A percentile compares a stretch with the other conserved stretches of the same genome.
Conservation (phyloP, 30 jellyfish, hydroid and myxozoan genomes). For the Cassiopea xamachana region DNA sequence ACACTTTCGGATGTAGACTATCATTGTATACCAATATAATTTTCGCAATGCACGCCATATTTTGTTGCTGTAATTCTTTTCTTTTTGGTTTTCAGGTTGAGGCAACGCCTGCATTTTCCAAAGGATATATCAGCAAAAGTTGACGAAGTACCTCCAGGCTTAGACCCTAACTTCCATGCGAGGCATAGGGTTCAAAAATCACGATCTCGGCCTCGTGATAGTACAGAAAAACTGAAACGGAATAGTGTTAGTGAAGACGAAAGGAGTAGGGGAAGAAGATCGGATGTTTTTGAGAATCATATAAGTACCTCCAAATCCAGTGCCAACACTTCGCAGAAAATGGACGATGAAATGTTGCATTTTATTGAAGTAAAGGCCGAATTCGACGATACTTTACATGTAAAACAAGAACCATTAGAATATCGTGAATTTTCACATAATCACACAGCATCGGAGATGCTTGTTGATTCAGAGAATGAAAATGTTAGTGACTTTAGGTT, state of each 20-base stretch:
- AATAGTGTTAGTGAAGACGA: constrained; percentile 60
- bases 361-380: constrained; percentile 28
- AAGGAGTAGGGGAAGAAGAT: constrained; percentile 14
- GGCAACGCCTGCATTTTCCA: constrained; percentile 24
- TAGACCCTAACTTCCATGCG: constrained; percentile 37
- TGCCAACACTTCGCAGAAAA: constrained; percentile 4
- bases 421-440: constrained; percentile 8
- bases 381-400: constrained; percentile 20
- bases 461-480: constrained; percentile 53
- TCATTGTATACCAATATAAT: too few relatives aligned
- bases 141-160: constrained; percentile 56
- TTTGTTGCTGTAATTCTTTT: background rate
- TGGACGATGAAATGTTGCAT: background rate
- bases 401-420: constrained; percentile 67
- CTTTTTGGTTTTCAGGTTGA: constrained; percentile 28
- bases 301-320: background rate
- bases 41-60: background rate
- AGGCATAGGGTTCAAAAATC: constrained; percentile 30
- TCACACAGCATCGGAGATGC: constrained; percentile 35
- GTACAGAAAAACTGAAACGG: constrained; percentile 47
- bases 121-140: constrained; percentile 17
- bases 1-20: too few relatives aligned
- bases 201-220: constrained; percentile 46
- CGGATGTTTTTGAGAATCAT: background rate
- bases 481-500: background rate